Evolutionary conservation across 2,113 vertebrate genomes (phyloP), one percentile per base, ranked within the genome.

Genomic region (Eulemur macaco): DNA sequence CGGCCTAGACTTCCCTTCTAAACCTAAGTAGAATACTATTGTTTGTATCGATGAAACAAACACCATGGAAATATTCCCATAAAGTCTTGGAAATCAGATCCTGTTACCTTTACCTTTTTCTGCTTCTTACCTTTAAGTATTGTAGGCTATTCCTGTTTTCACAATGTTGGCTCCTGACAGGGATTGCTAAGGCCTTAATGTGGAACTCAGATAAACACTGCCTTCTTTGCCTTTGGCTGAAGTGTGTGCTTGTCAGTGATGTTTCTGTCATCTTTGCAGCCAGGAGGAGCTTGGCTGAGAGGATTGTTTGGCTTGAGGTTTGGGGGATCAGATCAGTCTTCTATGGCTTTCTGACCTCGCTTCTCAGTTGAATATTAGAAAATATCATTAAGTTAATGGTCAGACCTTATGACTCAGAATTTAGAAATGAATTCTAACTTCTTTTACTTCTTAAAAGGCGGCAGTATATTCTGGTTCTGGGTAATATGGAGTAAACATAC

Each of bases 291-390:
- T 93, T 74, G 50, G 37, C 17, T 95, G 56, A 91, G 76, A 91
- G 73, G 4, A 56, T 80, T 96, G 5, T 95, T 95, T 90, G 64
- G 42, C 37, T 95, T 95, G n/a, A 85, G 42, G 45, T 89, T 58
- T 69, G 45, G 73, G 29, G n/a, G 27, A 86, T 74, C 64, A 88
- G 34, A 63, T 63, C 39, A 56, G 1, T 89, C 27, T 89, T 93
- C 42, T 42, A 31, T 73, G 45, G 74, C 66, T 82, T 94, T 93
- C 77, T 97, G 78, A 96, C 20, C 5, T 95, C 74, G 11, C 15
- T 66, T 89, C 34, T 87, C 31, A 45, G n/a, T 69, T 81, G 45
- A 34, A 12, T 82, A 47, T 90, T 84, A 90, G n/a, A 96, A 18
- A 83, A 73, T 84, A 54, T 76, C 17, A 63, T 94, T 80, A 91